A percentile compares a stretch with the other conserved stretches of the same genome.
These are phyloP conservation scores for Zaprionus lineosus DNA, from an alignment of 2,888 invertebrate genomes.

Conservation along the genomic window DNA sequence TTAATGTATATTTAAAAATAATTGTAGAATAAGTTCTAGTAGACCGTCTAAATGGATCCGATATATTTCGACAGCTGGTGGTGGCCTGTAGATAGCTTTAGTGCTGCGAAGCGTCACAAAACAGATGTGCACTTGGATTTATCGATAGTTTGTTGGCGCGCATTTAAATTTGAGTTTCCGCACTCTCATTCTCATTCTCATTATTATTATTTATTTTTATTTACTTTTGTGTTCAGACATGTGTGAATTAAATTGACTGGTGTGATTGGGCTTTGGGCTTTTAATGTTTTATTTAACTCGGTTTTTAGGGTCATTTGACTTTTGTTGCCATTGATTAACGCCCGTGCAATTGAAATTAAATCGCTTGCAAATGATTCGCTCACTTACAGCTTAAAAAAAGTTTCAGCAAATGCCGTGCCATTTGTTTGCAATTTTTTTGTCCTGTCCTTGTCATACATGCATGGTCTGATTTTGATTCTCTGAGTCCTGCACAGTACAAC, in stretches of 20 bases:
- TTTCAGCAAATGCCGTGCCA: slow-evolving; percentile 43
- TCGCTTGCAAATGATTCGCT: slow-evolving; percentile 72
- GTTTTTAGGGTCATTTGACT: slow-evolving; percentile 22
- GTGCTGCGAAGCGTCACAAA: background rate
- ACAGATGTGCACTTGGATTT: slow-evolving; percentile 24
- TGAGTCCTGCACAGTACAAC: slow-evolving; percentile 24
- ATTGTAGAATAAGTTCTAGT: slow-evolving; percentile 2
- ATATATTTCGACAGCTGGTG: slow-evolving; percentile 21
- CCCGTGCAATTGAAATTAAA: slow-evolving; percentile 74
- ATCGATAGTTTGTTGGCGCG: slow-evolving; percentile 1
- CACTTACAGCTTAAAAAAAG: slow-evolving; percentile 14
- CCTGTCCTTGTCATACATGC: slow-evolving; percentile 14
- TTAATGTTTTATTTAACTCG: background rate
- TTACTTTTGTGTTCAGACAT: background rate
- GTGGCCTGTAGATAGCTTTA: background rate
- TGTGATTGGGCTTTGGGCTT: slow-evolving; percentile 1
- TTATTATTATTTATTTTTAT: background rate
- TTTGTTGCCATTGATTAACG: slow-evolving; percentile 70
- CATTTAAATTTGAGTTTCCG: slow-evolving; percentile 21
- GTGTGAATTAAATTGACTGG: slow-evolving; percentile 8
- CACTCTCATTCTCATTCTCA: too few species aligned
- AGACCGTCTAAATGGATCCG: background rate
- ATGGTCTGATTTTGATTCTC: slow-evolving; percentile 59
- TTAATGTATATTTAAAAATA: background rate
- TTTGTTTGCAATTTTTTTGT: slow-evolving; percentile 49